Conservation (phyloP, 2,888 invertebrate genomes). For the Pogonocherus hispidulus region DNA sequence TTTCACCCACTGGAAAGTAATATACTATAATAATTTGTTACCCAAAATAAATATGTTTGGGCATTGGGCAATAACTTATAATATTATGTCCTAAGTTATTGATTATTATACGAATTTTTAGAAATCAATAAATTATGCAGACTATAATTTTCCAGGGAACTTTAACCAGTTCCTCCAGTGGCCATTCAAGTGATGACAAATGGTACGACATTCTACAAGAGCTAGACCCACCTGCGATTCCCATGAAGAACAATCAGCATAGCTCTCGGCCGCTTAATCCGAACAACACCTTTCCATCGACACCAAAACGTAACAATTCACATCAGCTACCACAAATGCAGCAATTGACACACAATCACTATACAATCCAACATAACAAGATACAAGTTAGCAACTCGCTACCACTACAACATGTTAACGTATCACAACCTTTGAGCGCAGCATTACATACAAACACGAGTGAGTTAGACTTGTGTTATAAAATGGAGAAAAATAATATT, state of each 20-base stretch:
- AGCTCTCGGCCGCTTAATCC: conserved; percentile 46
- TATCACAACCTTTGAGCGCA: conserved; percentile 65
- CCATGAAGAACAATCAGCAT: conserved; percentile 64
- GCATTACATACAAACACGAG: conserved; percentile 64
- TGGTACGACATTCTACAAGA: conserved; percentile 74
- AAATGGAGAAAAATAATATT: conserved; percentile 61
- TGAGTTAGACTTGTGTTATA: conserved; percentile 63
- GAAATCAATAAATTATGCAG: background rate
- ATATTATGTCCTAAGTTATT: too few relatives aligned
- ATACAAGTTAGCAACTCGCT: conserved; percentile 68
- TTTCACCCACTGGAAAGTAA: too few relatives aligned
- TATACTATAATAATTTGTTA: too few relatives aligned
- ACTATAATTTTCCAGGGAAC: conserved; percentile 68
- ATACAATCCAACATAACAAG: conserved; percentile 64
- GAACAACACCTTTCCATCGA: conserved; percentile 65
- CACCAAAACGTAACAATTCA: conserved; percentile 65
- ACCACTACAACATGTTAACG: conserved; percentile 66
- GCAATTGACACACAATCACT: conserved; percentile 59
- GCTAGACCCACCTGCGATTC: conserved; percentile 72
- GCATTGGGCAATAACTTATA: too few relatives aligned
- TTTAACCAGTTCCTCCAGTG: conserved; percentile 76
- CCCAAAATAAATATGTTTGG: too few relatives aligned
- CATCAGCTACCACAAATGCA: conserved; percentile 61
- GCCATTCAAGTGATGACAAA: conserved; percentile 76
- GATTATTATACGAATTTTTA: too few relatives aligned